Base-by-base conservation (phyloP, 2,888 invertebrate species). In the Nasonovia ribisnigri region DNA sequence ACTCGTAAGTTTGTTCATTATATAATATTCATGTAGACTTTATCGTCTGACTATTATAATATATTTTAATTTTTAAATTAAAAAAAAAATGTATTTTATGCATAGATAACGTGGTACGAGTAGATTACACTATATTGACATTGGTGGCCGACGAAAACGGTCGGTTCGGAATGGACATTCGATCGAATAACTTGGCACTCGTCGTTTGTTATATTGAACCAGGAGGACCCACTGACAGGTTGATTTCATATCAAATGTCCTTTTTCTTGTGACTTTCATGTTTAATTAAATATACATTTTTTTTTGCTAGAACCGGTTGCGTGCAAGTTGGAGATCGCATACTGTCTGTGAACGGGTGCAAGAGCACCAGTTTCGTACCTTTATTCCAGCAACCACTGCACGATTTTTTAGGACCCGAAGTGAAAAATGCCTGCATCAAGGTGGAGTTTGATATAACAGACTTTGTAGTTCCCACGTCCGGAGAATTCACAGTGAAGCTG, bases 391-490 rank as follows among this genome's bases (percentile, higher is more conserved):
- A 94, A 94, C 94, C 94, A 24, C 84, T 94, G 26, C 94, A 94
- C 29, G 94, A 94, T 29, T 92, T 94, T 48, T 93, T 94, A 54
- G 94, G 94, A 16, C 92, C 94, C 1, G 94, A 94, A 54, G 94
- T 95, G 20, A 94, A 94, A 8, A 95, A 97, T 96, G 96, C 98
- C 84, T 97, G 97, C 88, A 95, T 99, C 86, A 97, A 98, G 95
- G 97, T 98, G 1, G 98, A 99, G 95, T 99, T 99, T 96, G 98
- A 98, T 96, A 98, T 99, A 96, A 98, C 98, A 24, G 98, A 99
- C 95, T 97, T 98, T 0, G 98, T 99, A 88, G 98, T 98, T 95
- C 98, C 99, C 3, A 97, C 98, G 11, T 98, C 98, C 95, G 99
- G 99, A 0, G 97, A 98, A 0, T 99, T 99, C 95, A 98, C 97